phyloP scores from a whole-genome alignment of 1,140 invertebrate genomes.

The Anastrepha obliqua region DNA sequence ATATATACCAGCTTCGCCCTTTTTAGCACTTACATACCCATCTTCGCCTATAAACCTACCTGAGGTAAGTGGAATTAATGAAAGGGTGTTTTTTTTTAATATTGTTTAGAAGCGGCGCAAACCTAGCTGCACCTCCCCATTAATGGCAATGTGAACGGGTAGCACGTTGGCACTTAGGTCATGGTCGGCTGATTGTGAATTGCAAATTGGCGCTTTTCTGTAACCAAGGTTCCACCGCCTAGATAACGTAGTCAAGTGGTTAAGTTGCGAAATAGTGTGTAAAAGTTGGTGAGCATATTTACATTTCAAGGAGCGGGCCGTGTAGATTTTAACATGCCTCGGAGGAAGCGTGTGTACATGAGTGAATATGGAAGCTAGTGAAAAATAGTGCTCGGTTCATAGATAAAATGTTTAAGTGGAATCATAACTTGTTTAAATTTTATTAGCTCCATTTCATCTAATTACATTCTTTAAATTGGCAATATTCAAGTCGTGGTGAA shows the following conservation, averaged over 20 bases:
- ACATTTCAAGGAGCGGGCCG: too few relatives aligned
- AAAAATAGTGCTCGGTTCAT: too few relatives aligned
- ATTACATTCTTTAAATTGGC: too few relatives aligned
- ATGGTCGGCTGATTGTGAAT: not conserved
- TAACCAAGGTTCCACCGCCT: not conserved
- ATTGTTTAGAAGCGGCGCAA: not conserved
- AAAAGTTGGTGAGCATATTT: too few relatives aligned
- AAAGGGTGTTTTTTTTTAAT: not conserved
- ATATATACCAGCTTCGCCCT: constrained; percentile 69
- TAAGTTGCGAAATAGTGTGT: not conserved
- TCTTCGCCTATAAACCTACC: not conserved
- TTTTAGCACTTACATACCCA: constrained; percentile 56
- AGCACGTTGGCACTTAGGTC: not conserved
- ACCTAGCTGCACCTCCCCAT: not conserved
- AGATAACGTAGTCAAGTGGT: not conserved
- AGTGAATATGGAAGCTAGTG: too few relatives aligned
- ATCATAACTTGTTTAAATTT: not conserved
- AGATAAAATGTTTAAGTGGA: too few relatives aligned
- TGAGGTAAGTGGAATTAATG: not conserved
- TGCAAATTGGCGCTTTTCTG: not conserved
- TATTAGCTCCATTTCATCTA: too few relatives aligned
- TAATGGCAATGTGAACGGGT: not conserved
- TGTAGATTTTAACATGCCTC: too few relatives aligned
- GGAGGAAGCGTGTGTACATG: too few relatives aligned
- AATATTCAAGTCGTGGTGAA: not conserved